Base-by-base conservation (phyloP, 2,113 vertebrate genomes). In the Gadus chalcogrammus region DNA sequence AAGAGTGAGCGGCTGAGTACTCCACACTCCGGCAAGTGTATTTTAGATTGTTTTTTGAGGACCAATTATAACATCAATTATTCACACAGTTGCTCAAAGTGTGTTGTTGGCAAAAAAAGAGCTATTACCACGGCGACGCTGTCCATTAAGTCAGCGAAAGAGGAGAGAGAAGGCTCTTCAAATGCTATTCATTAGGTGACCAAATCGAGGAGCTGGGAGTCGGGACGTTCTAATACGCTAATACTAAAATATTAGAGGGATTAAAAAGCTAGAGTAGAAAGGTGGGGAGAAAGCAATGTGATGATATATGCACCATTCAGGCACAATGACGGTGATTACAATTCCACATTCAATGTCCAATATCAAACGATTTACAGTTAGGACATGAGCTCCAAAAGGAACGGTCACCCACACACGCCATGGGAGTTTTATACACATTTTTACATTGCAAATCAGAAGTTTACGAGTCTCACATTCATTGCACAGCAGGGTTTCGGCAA, bases 51-150 rank as follows among this genome's bases (percentile, higher is more conserved):
- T 78, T 77, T 77, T 69, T 62, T 58, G n/a, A 56, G 60, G 70
- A 70, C 56, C 72, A 52, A 68, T 71, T 67, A 74, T 67, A 65
- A 42, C 77, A 88, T 85, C 15, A 84, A 85, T 85, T 83, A 88
- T 88, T 84, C 70, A 88, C 42, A 28, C 52, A 28, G 31, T 28
- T 65, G 72, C 12, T 9, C 42, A 60, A 66, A 72, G 79, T 69
- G 15, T 65, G 68, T 69, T 65, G 61, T 61, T n/a, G 52, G 42
- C 58, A 56, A 42, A 70, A 20, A 67, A 68, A 70, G 61, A 70
- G 38, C 64, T 11, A 48, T 13, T 48, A 53, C 35, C 64, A 48
- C 48, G 42, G 42, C 12, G 42, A 53, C 38, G n/a, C 5, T 20
- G 8, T 74, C 75, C 77, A 82, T 83, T 78, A 78, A 62, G 60